Conservation (phyloP, 1,140 invertebrate genomes). For the Solen grandis region DNA sequence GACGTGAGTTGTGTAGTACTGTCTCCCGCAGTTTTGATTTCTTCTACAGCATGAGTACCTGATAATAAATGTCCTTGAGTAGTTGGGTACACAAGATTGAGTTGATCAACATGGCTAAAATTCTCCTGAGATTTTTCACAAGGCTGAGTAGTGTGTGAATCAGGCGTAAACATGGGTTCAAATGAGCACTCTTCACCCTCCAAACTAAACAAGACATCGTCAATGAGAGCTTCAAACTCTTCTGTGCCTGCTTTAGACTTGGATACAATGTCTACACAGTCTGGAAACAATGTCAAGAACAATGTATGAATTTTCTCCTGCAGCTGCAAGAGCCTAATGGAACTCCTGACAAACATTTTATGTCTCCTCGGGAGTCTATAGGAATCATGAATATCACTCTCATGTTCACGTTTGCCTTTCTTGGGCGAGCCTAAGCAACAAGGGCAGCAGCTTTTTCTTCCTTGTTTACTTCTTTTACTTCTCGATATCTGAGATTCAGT, state of each 20-base stretch:
- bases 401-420: background rate
- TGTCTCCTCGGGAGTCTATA: conserved; percentile 40
- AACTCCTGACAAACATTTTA: conserved; percentile 28
- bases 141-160: background rate
- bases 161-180: background rate
- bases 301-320: conserved; percentile 50
- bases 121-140: background rate
- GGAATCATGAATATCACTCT: background rate
- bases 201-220: conserved; percentile 30
- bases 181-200: background rate
- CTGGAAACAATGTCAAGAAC: conserved; percentile 47
- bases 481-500: conserved; percentile 29
- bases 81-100: background rate
- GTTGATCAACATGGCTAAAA: background rate
- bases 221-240: conserved; percentile 44
- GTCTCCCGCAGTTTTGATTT: background rate
- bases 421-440: conserved; percentile 39
- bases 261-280: conserved; percentile 43
- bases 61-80: background rate
- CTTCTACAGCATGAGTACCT: background rate
- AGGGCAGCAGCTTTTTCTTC: conserved; percentile 39
- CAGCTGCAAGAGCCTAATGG: conserved; percentile 18
- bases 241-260: conserved; percentile 40
- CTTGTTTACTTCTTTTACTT: conserved; percentile 26
- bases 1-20: background rate